These are phyloP conservation scores for Leptinotarsa haldemani DNA, from an alignment of 2,888 invertebrate genomes.

Conservation along the genomic window DNA sequence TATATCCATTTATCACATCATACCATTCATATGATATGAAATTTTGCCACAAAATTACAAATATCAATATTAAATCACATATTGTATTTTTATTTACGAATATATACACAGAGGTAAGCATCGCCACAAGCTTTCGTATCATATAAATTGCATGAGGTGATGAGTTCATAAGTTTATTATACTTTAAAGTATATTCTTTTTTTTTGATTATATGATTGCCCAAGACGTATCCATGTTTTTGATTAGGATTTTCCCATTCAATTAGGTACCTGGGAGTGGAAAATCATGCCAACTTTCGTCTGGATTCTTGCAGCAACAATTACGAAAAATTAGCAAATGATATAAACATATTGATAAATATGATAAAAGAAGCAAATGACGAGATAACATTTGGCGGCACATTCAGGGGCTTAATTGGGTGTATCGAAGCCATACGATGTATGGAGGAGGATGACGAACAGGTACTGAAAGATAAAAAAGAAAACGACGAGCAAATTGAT, in stretches of 20 bases:
- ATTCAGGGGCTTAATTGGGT: constrained; percentile 27
- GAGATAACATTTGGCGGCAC: constrained; percentile 42
- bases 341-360: constrained; percentile 43
- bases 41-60: too few relatives aligned
- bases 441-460: constrained; percentile 47
- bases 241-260: neutral
- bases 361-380: constrained; percentile 40
- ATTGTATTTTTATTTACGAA: too few relatives aligned
- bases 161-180: too few relatives aligned
- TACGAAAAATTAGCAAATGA: constrained; percentile 52
- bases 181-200: too few relatives aligned
- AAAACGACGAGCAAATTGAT: constrained; percentile 43
- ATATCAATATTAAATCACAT: too few relatives aligned
- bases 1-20: too few relatives aligned
- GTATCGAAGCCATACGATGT: constrained; percentile 31
- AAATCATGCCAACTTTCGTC: constrained; percentile 46
- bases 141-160: too few relatives aligned
- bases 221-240: neutral
- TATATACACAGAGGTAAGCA: too few relatives aligned
- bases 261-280: constrained; percentile 47
- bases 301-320: constrained; percentile 43
- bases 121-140: too few relatives aligned
- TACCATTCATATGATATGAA: too few relatives aligned
- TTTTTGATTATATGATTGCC: neutral
- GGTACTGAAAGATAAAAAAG: constrained; percentile 41